A percentile compares a stretch with the other conserved stretches of the same genome.
phyloP scores from a whole-genome alignment of 2,797 vertebrate species.

The Sarcophilus harrisii region DNA sequence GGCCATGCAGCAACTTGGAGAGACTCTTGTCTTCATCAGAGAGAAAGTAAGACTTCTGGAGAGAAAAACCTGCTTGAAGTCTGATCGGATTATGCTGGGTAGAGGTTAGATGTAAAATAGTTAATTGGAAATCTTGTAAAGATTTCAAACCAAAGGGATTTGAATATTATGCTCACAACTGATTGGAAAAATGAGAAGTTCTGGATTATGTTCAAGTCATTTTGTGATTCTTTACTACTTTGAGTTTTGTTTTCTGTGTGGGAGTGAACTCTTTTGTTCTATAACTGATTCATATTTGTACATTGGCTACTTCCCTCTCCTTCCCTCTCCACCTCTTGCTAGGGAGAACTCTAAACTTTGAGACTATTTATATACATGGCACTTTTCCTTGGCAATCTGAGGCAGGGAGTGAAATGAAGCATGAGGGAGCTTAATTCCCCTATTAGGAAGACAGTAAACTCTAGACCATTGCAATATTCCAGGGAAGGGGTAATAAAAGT shows the following conservation, averaged over 20 bases:
- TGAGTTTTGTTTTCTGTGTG: background rate
- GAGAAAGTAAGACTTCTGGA: background rate
- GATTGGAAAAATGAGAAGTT: background rate
- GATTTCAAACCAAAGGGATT: background rate
- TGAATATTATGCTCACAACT: background rate
- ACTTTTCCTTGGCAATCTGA: background rate
- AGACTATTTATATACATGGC: background rate
- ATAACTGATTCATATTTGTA: background rate
- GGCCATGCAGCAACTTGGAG: background rate
- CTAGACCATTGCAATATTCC: background rate
- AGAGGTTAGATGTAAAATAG: background rate
- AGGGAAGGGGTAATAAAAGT: background rate
- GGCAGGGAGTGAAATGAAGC: background rate
- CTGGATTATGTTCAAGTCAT: background rate
- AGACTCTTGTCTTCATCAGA: background rate
- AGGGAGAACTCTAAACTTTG: background rate
- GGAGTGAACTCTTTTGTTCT: background rate
- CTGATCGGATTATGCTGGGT: background rate
- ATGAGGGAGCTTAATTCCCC: background rate
- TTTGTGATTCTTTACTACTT: background rate
- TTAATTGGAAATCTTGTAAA: background rate
- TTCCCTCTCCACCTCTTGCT: background rate
- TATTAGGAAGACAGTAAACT: background rate
- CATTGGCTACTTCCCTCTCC: background rate
- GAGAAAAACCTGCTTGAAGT: background rate